Percentiles rank a stretch among this genome's conserved stretches.
Conservation (phyloP, 2,113 vertebrate species). For the Corydoras maculifer region DNA sequence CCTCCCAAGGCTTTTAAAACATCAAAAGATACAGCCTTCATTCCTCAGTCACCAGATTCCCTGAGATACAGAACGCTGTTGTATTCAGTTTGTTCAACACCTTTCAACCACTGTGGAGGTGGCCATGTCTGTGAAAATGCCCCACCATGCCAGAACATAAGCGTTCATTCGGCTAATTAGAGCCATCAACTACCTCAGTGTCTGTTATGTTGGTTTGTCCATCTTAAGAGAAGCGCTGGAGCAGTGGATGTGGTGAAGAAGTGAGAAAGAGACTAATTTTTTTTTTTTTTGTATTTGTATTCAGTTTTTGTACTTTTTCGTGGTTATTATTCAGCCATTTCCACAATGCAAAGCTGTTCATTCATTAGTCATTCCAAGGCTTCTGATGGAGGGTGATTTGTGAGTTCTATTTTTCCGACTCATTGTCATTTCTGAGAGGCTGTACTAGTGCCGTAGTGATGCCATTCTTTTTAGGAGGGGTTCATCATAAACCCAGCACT, state of each 20-base stretch:
- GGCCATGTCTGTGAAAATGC: conserved; percentile 34
- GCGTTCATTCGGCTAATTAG: conserved; percentile 42
- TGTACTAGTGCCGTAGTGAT: conserved; percentile 73
- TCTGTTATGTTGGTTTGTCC: conserved; percentile 35
- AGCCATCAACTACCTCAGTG: conserved; percentile 27
- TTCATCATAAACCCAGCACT: conserved; percentile 97
- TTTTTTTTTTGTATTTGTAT: conserved; percentile 50
- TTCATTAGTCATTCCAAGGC: conserved; percentile 64
- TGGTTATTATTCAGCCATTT: conserved; percentile 42
- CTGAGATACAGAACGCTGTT: conserved; percentile 71
- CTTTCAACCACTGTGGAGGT: conserved; percentile 27
- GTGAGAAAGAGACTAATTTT: conserved; percentile 50
- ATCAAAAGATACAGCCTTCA: conserved; percentile 61
- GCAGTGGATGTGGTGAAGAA: conserved; percentile 46
- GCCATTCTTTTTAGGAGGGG: conserved; percentile 86
- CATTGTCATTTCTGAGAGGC: conserved; percentile 42
- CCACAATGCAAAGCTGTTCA: conserved; percentile 67
- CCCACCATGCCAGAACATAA: conserved; percentile 23
- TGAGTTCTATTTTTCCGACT: conserved; percentile 70
- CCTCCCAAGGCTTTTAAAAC: conserved; percentile 58
- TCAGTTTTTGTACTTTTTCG: conserved; percentile 46
- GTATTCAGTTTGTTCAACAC: conserved; percentile 54
- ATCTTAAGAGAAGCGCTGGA: conserved; percentile 40
- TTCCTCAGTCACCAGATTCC: conserved; percentile 68
- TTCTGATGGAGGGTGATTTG: conserved; percentile 59